Base-by-base conservation (phyloP, 2,113 vertebrate species). In the Pomatostomus ruficeps region DNA sequence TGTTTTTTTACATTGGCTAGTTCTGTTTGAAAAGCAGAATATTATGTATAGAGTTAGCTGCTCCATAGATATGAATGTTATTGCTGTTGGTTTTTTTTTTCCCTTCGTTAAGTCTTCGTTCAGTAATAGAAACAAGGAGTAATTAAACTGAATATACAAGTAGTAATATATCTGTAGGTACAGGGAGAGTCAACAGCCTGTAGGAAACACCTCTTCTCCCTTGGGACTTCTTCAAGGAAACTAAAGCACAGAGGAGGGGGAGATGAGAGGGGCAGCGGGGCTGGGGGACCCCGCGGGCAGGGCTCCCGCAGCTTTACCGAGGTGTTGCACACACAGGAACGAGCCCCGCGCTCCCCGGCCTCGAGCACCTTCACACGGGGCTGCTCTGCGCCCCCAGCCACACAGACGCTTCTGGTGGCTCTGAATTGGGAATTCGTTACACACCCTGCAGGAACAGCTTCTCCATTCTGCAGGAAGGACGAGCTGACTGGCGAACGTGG, bases 31-130 rank as follows among this genome's bases (percentile, higher is more conserved):
- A 96, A 98, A 97, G 98, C 97, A 93, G 97, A 95, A 93, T 89
- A 92, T 96, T 91, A 65, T 82, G 96, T 95, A 97, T 93, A 91
- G 91, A 92, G 94, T 97, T 98, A 98, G 98, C 98, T 98, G 98
- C 97, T 98, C 96, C 98, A 83, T 96, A 98, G 97, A 97, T 97
- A 95, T 98, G 98, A 98, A 98, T 97, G 98, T 99, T 99, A 99
- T 99, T 99, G 99, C 99, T 99, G 98, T 98, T 97, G 98, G 63
- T 97, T 98, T 92, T 91, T 85, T 97, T 97, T 96, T 98, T 96
- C 97, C 98, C 97, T 98, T 98, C 95, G 54, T 96, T 96, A 96
- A 96, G 83, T 93, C 96, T 95, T 97, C 97, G 85, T 95, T 97
- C 97, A 92, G 94, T 97, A 98, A 96, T 95, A 98, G 98, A 98